Conservation (phyloP, 2,113 vertebrate genomes). For the Eira barbara region DNA sequence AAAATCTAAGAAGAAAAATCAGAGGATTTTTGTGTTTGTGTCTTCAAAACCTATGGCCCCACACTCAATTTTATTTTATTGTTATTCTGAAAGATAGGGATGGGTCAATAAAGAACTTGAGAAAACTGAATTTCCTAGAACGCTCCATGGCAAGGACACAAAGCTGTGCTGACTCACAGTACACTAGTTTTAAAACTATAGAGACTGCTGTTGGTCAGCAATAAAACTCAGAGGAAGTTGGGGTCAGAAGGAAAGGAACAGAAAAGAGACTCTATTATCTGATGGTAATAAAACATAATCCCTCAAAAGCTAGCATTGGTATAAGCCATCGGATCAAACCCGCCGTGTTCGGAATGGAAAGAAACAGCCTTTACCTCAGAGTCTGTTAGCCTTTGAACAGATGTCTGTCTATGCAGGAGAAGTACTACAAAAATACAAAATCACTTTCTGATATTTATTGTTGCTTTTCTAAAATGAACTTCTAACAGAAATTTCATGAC, state of each 20-base stretch:
- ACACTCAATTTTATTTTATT: constrained; percentile 71
- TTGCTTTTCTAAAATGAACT: not conserved
- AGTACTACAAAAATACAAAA: not conserved
- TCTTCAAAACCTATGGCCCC: constrained; percentile 46
- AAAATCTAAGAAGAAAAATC: constrained; percentile 39
- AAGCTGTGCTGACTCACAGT: constrained; percentile 31
- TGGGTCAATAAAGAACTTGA: constrained; percentile 46
- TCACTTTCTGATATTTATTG: not conserved
- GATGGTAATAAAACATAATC: constrained; percentile 44
- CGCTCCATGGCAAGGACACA: not conserved
- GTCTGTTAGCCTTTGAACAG: not conserved
- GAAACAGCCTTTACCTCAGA: not conserved
- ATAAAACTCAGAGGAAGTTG: constrained; percentile 53
- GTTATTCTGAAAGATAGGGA: constrained; percentile 52
- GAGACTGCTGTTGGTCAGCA: constrained; percentile 44
- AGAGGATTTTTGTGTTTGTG: not conserved
- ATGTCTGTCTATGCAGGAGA: not conserved
- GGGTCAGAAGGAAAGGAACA: constrained; percentile 34
- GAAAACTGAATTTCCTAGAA: constrained; percentile 60
- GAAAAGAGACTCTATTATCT: constrained; percentile 52
- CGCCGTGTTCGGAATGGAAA: constrained; percentile 2
- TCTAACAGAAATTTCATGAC: not conserved
- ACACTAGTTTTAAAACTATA: constrained; percentile 30
- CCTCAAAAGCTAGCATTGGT: constrained; percentile 9
- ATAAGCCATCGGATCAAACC: not conserved